Evolutionary conservation across 37 sponge, comb jelly and placozoan genomes (phyloP).

Genomic region (Ephydatia muelleri): DNA sequence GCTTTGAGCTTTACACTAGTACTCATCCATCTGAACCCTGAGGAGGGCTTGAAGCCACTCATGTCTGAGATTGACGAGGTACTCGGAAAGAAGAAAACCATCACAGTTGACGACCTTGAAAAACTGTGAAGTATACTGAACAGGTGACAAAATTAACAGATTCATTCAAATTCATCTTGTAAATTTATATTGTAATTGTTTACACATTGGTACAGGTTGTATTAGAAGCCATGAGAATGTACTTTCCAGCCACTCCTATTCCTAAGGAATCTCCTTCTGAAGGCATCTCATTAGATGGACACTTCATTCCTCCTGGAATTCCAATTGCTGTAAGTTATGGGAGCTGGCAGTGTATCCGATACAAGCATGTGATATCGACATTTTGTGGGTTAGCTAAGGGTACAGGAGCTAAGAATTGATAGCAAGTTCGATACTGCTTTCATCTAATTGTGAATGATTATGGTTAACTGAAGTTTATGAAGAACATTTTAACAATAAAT

Average conservation of each 20-base stretch:
- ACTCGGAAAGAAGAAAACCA: neutral
- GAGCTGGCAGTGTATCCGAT: no score
- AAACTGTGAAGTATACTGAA: slow-evolving; percentile 9
- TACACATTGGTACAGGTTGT: slow-evolving; percentile 8
- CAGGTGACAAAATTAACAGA: neutral
- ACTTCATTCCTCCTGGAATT: slow-evolving; percentile 8
- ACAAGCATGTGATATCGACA: no score
- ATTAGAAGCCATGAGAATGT: slow-evolving; percentile 26
- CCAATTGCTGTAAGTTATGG: slow-evolving; percentile 2
- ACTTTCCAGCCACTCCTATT: slow-evolving; percentile 2
- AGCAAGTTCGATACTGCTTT: no score
- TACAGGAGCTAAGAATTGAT: no score
- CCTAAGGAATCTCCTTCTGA: neutral
- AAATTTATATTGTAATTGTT: neutral
- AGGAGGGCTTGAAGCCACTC: neutral
- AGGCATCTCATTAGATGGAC: neutral
- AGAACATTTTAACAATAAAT: no score
- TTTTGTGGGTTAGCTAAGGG: no score
- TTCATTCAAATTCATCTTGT: neutral
- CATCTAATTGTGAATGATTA: no score
- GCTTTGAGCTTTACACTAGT: neutral
- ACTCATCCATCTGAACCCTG: neutral
- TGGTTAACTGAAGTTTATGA: no score
- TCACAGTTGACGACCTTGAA: neutral
- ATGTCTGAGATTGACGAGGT: neutral